Evolutionary conservation across 1,140 invertebrate species (phyloP).

Genomic region (Acyrthosiphon pisum): DNA sequence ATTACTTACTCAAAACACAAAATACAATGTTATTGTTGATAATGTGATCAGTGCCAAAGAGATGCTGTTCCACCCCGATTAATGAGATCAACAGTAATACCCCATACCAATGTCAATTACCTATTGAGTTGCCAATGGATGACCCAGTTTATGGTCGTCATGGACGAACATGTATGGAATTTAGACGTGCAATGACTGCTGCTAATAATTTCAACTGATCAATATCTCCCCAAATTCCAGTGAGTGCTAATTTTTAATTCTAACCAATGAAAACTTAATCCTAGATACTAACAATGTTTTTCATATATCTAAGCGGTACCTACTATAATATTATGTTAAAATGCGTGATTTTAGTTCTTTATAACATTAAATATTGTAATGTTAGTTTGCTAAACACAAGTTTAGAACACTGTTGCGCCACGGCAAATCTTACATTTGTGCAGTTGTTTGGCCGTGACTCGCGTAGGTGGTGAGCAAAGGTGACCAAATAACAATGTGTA

Average conservation of each 20-base stretch:
- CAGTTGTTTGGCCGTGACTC: too few species aligned
- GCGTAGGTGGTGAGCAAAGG: too few species aligned
- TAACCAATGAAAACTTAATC: background rate
- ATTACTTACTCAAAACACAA: too few species aligned
- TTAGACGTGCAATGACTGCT: conserved; percentile 28
- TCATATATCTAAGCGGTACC: background rate
- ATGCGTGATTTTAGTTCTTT: background rate
- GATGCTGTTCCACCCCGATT: background rate
- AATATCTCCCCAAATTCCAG: background rate
- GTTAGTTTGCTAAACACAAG: too few species aligned
- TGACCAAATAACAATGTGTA: too few species aligned
- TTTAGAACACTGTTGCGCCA: too few species aligned
- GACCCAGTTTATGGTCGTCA: background rate
- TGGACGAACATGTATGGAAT: conserved; percentile 1
- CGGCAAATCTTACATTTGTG: too few species aligned
- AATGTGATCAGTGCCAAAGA: background rate
- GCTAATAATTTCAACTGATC: background rate
- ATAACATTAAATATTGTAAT: background rate
- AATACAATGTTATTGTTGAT: background rate
- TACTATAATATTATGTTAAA: background rate
- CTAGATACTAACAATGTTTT: background rate
- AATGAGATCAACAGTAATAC: background rate
- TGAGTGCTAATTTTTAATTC: background rate
- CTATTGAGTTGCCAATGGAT: background rate
- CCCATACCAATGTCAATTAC: background rate